phyloP scores from a whole-genome alignment of 1,140 invertebrate genomes.

The Elymnias hypermnestra region DNA sequence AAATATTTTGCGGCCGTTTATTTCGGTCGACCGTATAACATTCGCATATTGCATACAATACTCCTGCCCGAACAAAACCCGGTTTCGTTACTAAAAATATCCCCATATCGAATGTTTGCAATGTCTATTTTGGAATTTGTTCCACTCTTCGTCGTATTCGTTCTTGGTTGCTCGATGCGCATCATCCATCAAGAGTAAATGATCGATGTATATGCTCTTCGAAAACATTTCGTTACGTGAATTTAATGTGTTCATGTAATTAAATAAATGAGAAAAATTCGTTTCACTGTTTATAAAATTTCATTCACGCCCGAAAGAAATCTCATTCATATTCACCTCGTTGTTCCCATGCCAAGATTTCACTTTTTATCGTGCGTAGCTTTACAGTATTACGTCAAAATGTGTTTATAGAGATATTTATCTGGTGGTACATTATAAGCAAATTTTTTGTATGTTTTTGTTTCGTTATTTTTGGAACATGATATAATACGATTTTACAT shows the following conservation, averaged over 20 bases:
- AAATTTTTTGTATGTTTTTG: slow-evolving; percentile 5
- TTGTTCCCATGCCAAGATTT: slow-evolving; percentile 31
- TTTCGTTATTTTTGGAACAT: slow-evolving; percentile 9
- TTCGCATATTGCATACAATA: slow-evolving; percentile 63
- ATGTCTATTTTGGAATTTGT: slow-evolving; percentile 69
- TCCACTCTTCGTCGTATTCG: slow-evolving; percentile 39
- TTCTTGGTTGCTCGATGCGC: slow-evolving; percentile 19
- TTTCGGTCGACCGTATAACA: slow-evolving; percentile 44
- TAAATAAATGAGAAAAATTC: neutral
- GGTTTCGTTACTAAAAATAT: slow-evolving; percentile 72
- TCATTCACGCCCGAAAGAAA: slow-evolving; percentile 13
- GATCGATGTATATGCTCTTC: slow-evolving; percentile 12
- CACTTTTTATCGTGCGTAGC: slow-evolving; percentile 21
- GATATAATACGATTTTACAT: slow-evolving; percentile 13
- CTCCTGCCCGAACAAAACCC: slow-evolving; percentile 60
- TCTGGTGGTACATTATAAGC: slow-evolving; percentile 1
- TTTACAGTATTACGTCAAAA: slow-evolving; percentile 32
- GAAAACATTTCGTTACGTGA: neutral
- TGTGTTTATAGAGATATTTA: slow-evolving; percentile 12
- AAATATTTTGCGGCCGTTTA: slow-evolving; percentile 34
- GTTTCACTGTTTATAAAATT: slow-evolving; percentile 9
- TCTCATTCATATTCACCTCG: slow-evolving; percentile 12
- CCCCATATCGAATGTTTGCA: slow-evolving; percentile 71
- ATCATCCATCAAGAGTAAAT: slow-evolving; percentile 26
- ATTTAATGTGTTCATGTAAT: neutral